Percentiles rank a stretch among this genome's conserved stretches.
Conservation (phyloP, 2,113 vertebrate species). For the Pygoscelis adeliae region DNA sequence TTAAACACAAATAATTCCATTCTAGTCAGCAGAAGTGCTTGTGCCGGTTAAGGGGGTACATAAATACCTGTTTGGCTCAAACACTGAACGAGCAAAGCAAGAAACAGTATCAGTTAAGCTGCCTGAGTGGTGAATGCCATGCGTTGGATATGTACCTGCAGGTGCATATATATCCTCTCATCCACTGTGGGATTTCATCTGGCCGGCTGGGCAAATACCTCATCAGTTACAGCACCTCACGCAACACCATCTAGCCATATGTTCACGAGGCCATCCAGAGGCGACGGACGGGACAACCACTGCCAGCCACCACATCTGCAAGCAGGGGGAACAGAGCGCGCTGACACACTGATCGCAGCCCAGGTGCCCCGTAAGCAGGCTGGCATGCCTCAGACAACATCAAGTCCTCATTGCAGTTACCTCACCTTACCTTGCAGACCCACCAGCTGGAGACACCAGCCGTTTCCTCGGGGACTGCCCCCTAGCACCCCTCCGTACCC, state of each 20-base stretch:
- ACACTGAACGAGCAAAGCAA: neutral
- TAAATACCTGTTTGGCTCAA: neutral
- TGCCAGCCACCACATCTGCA: neutral
- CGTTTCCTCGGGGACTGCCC: rapidly evolving
- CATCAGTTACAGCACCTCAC: neutral
- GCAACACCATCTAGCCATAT: neutral
- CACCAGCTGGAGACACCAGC: neutral
- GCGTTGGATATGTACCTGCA: rapidly evolving
- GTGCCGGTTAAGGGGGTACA: neutral
- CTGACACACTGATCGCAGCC: neutral
- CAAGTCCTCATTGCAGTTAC: neutral
- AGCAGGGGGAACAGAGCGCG: rapidly evolving
- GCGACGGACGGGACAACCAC: neutral
- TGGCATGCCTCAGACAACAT: neutral
- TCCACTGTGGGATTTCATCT: neutral
- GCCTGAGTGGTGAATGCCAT: rapidly evolving
- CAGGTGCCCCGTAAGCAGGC: no score
- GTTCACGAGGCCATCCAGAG: neutral
- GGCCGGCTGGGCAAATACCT: neutral
- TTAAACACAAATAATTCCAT: neutral
- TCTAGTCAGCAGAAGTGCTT: neutral
- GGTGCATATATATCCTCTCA: no score
- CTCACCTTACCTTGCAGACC: neutral
- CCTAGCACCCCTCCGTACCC: neutral
- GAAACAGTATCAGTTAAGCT: neutral